A percentile compares a stretch with the other conserved stretches of the same genome.
These are phyloP conservation scores for Physella acuta DNA, from an alignment of 1,140 invertebrate species.

Conservation along the genomic window DNA sequence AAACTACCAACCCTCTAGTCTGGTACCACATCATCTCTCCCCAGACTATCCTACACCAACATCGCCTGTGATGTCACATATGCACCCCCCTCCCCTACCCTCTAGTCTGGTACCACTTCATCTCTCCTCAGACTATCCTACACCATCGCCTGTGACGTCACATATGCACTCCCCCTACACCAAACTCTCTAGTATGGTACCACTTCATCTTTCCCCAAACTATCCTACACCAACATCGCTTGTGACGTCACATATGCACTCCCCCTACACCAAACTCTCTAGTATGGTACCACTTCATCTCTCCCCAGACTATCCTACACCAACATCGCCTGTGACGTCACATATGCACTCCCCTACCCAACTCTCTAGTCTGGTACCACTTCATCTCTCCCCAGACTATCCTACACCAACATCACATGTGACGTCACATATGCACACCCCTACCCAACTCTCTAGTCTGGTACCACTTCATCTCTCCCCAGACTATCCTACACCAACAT, in stretches of 20 bases:
- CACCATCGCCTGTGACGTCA: too few relatives aligned
- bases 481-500: slow-evolving; percentile 27
- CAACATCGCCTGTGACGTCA: not conserved
- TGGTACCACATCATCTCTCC: not conserved
- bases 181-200: too few relatives aligned
- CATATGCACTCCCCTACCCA: not conserved
- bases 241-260: too few relatives aligned
- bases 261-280: not conserved
- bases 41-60: not conserved
- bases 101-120: too few relatives aligned
- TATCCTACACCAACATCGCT: too few relatives aligned
- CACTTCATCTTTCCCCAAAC: too few relatives aligned
- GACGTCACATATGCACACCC: not conserved
- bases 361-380: not conserved
- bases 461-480: not conserved
- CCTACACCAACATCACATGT: not conserved
- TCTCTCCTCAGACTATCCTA: too few relatives aligned
- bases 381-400: not conserved
- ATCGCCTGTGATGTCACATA: not conserved
- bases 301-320: not conserved
- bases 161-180: too few relatives aligned
- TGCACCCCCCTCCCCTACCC: too few relatives aligned
- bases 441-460: not conserved
- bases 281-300: not conserved
- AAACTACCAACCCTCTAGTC: not conserved